Conservation (phyloP, 2,113 vertebrate genomes). For the Rhegmatorhina hoffmannsi region DNA sequence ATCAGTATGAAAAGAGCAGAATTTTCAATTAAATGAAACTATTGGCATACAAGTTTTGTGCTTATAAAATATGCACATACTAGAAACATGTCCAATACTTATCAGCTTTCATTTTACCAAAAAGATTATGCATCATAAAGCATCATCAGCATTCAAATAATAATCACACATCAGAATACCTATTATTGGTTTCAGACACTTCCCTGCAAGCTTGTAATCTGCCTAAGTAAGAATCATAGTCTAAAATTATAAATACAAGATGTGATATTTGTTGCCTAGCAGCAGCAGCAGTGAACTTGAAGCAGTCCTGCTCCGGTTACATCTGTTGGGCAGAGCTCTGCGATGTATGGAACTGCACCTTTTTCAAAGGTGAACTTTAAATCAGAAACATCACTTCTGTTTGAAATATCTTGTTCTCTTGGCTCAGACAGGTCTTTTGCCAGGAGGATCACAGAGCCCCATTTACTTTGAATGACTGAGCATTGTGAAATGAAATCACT, state of each 20-base stretch:
- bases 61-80: neutral
- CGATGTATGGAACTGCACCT: neutral
- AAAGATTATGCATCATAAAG: neutral
- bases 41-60: neutral
- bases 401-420: neutral
- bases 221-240: neutral
- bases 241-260: neutral
- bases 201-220: neutral
- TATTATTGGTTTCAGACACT: neutral
- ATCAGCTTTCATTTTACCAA: neutral
- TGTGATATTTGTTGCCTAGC: constrained; percentile 33
- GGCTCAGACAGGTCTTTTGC: neutral
- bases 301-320: neutral
- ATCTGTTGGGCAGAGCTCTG: constrained; percentile 1
- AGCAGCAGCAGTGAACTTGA: constrained; percentile 36
- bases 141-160: neutral
- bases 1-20: neutral
- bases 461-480: neutral
- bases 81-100: neutral
- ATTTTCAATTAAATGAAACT: neutral
- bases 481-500: neutral
- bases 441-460: neutral
- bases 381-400: neutral
- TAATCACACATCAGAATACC: neutral
- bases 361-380: neutral